Evolutionary conservation across 2,113 vertebrate species (phyloP).

Genomic region (Rhagologus leucostigma): DNA sequence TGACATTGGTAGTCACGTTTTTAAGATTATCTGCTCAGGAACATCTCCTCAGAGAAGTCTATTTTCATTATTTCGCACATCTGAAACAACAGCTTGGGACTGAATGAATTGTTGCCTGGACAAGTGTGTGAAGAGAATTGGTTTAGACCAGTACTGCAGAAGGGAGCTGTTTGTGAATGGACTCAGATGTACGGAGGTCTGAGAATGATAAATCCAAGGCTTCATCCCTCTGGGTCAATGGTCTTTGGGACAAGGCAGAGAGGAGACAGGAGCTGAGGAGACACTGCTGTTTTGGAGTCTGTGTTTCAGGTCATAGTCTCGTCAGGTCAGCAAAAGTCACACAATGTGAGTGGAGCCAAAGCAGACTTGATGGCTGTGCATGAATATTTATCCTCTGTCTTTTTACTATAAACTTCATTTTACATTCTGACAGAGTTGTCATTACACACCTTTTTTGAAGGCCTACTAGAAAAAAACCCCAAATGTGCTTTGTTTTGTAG

Average conservation of each 20-base stretch:
- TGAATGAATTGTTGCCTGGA: background rate
- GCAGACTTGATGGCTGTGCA: background rate
- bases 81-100: background rate
- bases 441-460: background rate
- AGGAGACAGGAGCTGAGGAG: background rate
- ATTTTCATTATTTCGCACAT: background rate
- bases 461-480: background rate
- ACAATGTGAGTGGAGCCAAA: background rate
- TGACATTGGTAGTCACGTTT: background rate
- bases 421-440: background rate
- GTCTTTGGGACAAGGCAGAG: background rate
- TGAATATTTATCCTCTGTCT: background rate
- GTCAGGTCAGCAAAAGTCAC: background rate
- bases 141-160: background rate
- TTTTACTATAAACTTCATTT: background rate
- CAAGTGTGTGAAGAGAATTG: background rate
- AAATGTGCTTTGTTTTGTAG: background rate
- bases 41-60: background rate
- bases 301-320: background rate
- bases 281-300: background rate
- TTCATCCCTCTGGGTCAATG: background rate
- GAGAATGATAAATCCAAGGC: background rate
- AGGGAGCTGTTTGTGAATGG: conserved; percentile 3
- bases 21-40: background rate
- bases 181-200: background rate